Conservation (phyloP, 2,797 vertebrate species). For the Tauraco hartlaubi region DNA sequence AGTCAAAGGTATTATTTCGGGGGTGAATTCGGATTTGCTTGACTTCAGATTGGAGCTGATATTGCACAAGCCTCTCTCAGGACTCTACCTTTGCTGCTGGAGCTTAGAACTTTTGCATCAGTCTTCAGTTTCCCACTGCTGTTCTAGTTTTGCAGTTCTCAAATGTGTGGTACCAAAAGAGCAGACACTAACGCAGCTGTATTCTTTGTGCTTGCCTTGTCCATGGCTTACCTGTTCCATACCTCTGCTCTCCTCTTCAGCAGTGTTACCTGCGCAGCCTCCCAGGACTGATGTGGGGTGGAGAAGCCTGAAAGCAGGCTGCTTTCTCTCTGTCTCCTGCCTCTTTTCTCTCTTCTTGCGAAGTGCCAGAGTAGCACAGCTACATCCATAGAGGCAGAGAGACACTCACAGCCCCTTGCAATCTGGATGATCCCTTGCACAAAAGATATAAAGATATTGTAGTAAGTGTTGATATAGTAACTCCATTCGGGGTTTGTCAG, state of each 20-base stretch:
- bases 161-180: not conserved
- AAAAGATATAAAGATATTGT: not conserved
- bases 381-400: not conserved
- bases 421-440: not conserved
- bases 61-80: not conserved
- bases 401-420: not conserved
- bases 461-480: not conserved
- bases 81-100: not conserved
- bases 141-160: not conserved
- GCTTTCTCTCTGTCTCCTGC: not conserved
- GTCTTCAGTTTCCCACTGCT: not conserved
- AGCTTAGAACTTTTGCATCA: not conserved
- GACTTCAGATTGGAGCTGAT: not conserved
- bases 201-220: not conserved
- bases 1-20: not conserved
- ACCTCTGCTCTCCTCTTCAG: not conserved
- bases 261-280: not conserved
- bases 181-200: not conserved
- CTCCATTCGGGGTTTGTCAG: not conserved
- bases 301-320: not conserved
- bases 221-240: not conserved
- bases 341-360: not conserved
- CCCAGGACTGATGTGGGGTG: not conserved
- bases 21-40: not conserved
- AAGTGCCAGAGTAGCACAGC: not conserved